Conservation (phyloP, 2,113 vertebrate species). For the Ptychochromis oligacanthus region DNA sequence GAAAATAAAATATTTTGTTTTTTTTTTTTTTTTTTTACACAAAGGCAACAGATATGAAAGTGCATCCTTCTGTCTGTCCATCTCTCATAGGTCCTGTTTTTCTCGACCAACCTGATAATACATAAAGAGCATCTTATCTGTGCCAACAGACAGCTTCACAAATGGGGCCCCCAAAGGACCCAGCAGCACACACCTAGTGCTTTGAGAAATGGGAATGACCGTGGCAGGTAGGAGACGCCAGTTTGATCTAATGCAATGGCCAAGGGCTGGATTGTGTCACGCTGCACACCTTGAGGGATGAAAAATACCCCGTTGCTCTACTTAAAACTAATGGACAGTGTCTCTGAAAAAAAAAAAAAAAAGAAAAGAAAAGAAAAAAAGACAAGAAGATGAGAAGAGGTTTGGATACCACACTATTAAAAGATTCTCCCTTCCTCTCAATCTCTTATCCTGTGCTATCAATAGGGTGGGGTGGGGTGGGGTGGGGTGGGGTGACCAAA, state of each 20-base stretch:
- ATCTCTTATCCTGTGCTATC: constrained; percentile 59
- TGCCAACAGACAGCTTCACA: constrained; percentile 80
- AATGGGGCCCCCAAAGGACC: constrained; percentile 75
- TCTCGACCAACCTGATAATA: constrained; percentile 77
- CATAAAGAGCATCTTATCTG: constrained; percentile 79
- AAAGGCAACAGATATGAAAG: constrained; percentile 17
- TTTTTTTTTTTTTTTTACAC: background rate
- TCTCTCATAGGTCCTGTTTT: constrained; percentile 67
- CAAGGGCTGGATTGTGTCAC: constrained; percentile 77
- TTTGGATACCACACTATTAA: constrained; percentile 56
- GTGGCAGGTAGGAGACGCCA: constrained; percentile 71
- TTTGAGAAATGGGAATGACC: constrained; percentile 82
- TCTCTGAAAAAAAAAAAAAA: constrained; percentile 65
- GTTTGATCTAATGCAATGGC: constrained; percentile 80
- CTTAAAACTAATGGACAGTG: constrained; percentile 80
- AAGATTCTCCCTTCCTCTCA: constrained; percentile 54
- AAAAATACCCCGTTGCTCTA: constrained; percentile 74
- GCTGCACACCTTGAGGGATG: constrained; percentile 79
- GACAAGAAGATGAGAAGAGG: constrained; percentile 32
- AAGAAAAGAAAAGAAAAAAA: constrained; percentile 46
- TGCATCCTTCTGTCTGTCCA: constrained; percentile 16
- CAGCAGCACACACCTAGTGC: constrained; percentile 64
- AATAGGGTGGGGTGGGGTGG: too few species aligned
- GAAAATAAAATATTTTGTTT: background rate
- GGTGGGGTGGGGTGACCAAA: constrained; percentile 51